Evolutionary conservation across 2,888 invertebrate species (phyloP), one percentile per base, ranked within the genome.

Genomic region (Microplitis deprimator): DNA sequence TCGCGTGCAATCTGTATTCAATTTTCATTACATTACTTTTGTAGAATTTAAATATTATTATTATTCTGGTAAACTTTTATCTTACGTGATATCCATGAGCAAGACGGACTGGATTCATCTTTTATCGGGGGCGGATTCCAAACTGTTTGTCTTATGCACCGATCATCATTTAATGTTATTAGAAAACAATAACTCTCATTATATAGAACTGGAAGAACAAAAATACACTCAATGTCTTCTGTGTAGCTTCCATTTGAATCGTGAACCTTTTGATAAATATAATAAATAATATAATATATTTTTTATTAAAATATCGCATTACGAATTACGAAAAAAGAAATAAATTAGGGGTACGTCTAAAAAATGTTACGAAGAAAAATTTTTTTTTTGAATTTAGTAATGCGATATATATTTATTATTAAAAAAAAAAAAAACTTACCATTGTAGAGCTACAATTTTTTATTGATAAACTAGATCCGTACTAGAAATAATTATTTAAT

Each of bases 51-150:
- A 40, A 29, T 17, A 20, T 17, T 40, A n/a, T 59, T 40, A 50
- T 41, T 13, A 1, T 50, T 13, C 4, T 8, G 13, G 1, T 5
- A 50, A 50, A 50, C 13, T 13, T 13, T 13, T 16, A 41, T 71
- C 75, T 79, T 77, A 81, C 82, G 64, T 39, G 73, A 69, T 1
- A 81, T 7, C 83, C 82, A 82, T 0, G n/a, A 8, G 68, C 85
- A 85, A 5, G 79, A 71, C 8, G 59, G 20, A 4, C 50, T 38
- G 0, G 61, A 20, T 10, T 50, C 6, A n/a, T 68, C n/a, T 29
- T 78, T 8, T 6, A 50, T 60, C 6, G 68, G 76, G 0, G 76
- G 78, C 10, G 82, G 80, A 0, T 82, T 77, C 85, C 85, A 85
- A 8, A 83, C 13, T 5, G 81, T 79, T 5, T 73, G n/a, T 38